These are phyloP conservation scores for Episyrphus balteatus DNA, from an alignment of 1,140 invertebrate genomes.

Conservation along the genomic window DNA sequence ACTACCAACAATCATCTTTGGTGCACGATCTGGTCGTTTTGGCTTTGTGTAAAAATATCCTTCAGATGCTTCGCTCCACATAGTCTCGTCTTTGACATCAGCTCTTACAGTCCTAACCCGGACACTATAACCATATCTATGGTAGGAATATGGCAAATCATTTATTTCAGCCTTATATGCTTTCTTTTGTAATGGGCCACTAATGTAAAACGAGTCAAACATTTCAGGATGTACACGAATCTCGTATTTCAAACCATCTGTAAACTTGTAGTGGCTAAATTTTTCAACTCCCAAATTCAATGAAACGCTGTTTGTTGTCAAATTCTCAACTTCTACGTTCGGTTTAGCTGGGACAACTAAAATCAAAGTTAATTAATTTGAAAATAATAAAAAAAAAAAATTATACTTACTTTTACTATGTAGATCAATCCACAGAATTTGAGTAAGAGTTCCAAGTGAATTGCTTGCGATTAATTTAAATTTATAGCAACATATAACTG, in stretches of 20 bases:
- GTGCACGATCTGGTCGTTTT: constrained; percentile 16
- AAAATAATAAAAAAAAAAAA: background rate
- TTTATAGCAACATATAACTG: no score
- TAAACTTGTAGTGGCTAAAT: background rate
- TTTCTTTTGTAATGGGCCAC: no score
- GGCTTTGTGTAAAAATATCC: constrained; percentile 14
- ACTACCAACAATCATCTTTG: constrained; percentile 20
- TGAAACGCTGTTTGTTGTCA: constrained; percentile 1
- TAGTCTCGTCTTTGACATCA: background rate
- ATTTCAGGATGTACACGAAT: no score
- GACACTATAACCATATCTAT: constrained; percentile 10
- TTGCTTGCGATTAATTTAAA: no score
- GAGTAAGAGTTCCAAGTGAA: no score
- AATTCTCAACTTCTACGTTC: background rate
- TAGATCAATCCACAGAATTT: no score
- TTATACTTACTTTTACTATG: background rate
- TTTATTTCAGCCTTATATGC: background rate
- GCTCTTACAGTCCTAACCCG: constrained; percentile 12
- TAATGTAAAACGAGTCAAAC: no score
- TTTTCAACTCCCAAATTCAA: background rate
- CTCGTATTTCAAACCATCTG: no score
- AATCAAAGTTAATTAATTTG: background rate
- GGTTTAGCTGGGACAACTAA: constrained; percentile 3
- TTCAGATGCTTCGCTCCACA: constrained; percentile 15
- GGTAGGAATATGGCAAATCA: constrained; percentile 3